Evolutionary conservation across 2,888 invertebrate species (phyloP).

Genomic region (Pterostichus niger): DNA sequence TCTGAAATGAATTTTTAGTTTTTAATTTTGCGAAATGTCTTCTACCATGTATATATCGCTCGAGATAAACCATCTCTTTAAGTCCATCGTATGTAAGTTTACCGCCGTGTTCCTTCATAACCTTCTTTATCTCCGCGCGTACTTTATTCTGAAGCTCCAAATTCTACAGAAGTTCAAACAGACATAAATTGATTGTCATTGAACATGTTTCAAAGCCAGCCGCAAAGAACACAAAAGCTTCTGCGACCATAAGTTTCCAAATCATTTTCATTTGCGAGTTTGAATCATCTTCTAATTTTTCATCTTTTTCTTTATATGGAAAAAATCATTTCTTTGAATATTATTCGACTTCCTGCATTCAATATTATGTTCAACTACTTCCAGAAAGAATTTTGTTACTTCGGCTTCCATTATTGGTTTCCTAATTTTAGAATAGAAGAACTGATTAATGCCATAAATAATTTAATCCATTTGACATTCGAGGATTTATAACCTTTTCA

Average conservation of each 20-base stretch:
- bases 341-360: slow-evolving; percentile 53
- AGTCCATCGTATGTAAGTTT: slow-evolving; percentile 59
- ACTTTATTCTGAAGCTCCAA: slow-evolving; percentile 61
- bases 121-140: slow-evolving; percentile 60
- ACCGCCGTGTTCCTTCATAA: slow-evolving; percentile 62
- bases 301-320: slow-evolving; percentile 63
- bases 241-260: slow-evolving; percentile 52
- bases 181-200: slow-evolving; percentile 63
- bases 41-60: slow-evolving; percentile 48
- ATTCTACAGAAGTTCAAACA: slow-evolving; percentile 63
- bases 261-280: slow-evolving; percentile 52
- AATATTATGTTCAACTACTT: slow-evolving; percentile 55
- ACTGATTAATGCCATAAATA: slow-evolving; percentile 46
- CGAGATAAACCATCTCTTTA: slow-evolving; percentile 57
- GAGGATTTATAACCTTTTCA: slow-evolving; percentile 40
- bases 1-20: background rate
- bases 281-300: slow-evolving; percentile 10
- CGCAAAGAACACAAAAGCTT: slow-evolving; percentile 66
- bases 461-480: slow-evolving; percentile 49
- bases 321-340: slow-evolving; percentile 49
- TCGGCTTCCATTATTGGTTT: slow-evolving; percentile 48
- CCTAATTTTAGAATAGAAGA: slow-evolving; percentile 16
- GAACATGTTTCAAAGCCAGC: slow-evolving; percentile 67
- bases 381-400: slow-evolving; percentile 50
- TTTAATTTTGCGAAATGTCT: background rate